A percentile compares a stretch with the other conserved stretches of the same genome.
phyloP scores from a whole-genome alignment of 2,113 vertebrate species.

The Psophia crepitans region DNA sequence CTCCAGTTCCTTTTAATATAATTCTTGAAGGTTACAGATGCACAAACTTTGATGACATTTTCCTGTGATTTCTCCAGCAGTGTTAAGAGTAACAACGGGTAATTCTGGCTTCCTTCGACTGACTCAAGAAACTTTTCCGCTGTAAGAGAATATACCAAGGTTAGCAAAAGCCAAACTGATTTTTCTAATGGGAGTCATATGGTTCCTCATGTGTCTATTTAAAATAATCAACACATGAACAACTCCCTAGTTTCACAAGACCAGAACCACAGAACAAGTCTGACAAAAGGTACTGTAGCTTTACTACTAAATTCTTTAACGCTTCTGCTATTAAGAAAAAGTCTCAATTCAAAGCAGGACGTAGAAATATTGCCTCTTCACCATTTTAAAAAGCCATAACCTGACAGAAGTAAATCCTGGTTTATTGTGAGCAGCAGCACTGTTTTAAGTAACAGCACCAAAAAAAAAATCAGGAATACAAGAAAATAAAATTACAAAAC shows the following conservation, averaged over 20 bases:
- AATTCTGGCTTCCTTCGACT: slow-evolving; percentile 95
- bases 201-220: neutral
- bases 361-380: neutral
- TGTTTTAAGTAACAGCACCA: neutral
- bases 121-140: slow-evolving; percentile 98
- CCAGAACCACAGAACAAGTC: neutral
- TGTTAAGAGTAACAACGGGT: slow-evolving; percentile 89
- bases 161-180: neutral
- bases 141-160: slow-evolving; percentile 57
- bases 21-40: slow-evolving; percentile 97
- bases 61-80: slow-evolving; percentile 95
- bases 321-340: neutral
- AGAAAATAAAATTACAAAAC: neutral
- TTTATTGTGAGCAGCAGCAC: neutral
- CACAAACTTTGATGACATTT: slow-evolving; percentile 94
- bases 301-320: neutral
- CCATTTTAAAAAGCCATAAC: neutral
- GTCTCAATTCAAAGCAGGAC: neutral
- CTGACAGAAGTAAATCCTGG: neutral
- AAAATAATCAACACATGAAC: neutral
- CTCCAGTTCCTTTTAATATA: slow-evolving; percentile 99
- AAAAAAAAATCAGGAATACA: neutral
- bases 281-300: neutral
- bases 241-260: neutral
- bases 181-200: neutral